Percentiles rank a stretch among this genome's conserved stretches.
phyloP scores from a whole-genome alignment of 1,140 invertebrate genomes.

The Catajapyx aquilonaris region DNA sequence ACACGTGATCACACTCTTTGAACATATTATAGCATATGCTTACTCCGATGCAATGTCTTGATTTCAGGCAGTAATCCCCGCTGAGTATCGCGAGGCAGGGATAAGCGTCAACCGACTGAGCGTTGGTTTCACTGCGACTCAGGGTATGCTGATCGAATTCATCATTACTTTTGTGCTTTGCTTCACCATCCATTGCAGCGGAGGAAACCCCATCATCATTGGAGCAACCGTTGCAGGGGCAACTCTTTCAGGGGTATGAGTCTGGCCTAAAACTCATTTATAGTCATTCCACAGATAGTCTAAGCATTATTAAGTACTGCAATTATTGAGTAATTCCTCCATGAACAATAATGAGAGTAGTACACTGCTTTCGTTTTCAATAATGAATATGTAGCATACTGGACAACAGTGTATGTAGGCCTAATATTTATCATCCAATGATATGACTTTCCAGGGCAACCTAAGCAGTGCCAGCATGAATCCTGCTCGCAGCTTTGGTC shows the following conservation, averaged over 20 bases:
- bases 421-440: conserved; percentile 2
- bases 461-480: conserved; percentile 26
- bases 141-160: conserved; percentile 13
- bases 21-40: too few species aligned
- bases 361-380: conserved; percentile 5
- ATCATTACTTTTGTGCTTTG: too few species aligned
- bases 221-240: too few species aligned
- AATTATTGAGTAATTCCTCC: conserved; percentile 14
- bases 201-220: too few species aligned
- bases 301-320: too few species aligned
- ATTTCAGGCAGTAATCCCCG: too few species aligned
- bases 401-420: background rate
- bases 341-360: conserved; percentile 11
- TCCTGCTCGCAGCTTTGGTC: conserved; percentile 24
- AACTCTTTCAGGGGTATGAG: too few species aligned
- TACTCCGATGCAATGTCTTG: too few species aligned
- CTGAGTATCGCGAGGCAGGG: background rate
- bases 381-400: too few species aligned
- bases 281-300: too few species aligned
- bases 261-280: too few species aligned
- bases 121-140: conserved; percentile 4
- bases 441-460: conserved; percentile 14
- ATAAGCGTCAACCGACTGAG: conserved; percentile 3
- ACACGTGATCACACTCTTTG: background rate
- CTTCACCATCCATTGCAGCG: too few species aligned